Evolutionary conservation across 2,888 invertebrate genomes (phyloP), one percentile per base, ranked within the genome.

Genomic region (Macrostomum cliftonense): DNA sequence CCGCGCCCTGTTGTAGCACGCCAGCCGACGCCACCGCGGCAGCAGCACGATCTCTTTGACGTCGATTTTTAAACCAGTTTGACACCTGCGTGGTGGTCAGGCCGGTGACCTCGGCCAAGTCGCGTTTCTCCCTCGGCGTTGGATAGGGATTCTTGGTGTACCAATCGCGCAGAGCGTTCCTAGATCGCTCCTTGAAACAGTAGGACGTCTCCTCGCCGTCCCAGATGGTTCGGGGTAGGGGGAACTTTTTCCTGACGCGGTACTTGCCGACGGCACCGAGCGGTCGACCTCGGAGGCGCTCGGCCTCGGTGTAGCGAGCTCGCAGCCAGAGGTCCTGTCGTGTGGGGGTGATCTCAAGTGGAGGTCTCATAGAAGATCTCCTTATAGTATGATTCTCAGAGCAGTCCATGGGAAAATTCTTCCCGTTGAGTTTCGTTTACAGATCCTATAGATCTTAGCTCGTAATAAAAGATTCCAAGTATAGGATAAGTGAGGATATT

Each of bases 141-240:
- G 95, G 97, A 73, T 86, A 88, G n/a, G 86, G 85, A 73, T 85
- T 91, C 73, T 89, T 87, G 49, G 93, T 78, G 72, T 97, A 97
- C 89, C 93, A 95, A 75, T 97, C 95, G 53, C 95, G 75, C 57
- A 97, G 76, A 13, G 87, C 83, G 52, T 82, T 66, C 14, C 73
- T 58, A 2, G 71, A 70, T 53, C 71, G 76, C 59, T 76, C 77
- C 61, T 95, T 97, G 76, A 99, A 97, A 74, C 97, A 97, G 71
- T 97, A 97, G 59, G 86, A 87, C 13, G 93, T 97, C 71, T 97
- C 95, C 69, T 97, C 97, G 12, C 97, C 97, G 67, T 97, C 97
- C 97, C 97, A 97, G 63, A 97, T 97, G 46, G 95, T 95, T 64
- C 89, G 73, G 39, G 97, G 93, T 57, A 95, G 74, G 0, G 95